Base-by-base conservation (phyloP, 2,113 vertebrate species). In the Pachypanchax playfairii region DNA sequence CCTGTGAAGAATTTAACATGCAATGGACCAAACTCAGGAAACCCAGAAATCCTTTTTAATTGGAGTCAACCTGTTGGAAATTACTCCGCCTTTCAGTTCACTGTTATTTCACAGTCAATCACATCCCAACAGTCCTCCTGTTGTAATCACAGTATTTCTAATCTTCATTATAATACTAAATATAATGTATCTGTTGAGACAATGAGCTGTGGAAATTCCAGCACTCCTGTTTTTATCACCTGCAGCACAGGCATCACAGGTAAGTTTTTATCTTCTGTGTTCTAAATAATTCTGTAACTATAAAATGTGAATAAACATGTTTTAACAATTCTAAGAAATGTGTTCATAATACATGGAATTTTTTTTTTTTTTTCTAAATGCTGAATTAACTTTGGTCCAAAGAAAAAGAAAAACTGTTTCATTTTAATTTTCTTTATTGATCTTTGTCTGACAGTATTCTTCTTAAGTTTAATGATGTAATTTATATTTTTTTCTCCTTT, bases 181-280 rank as follows among this genome's bases (percentile, higher is more conserved):
- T 98, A 97, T 63, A 56, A 0, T 0, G 46, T 97, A 58, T 73
- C 0, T 22, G 28, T 97, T 17, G 8, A 17, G 52, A 94, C 94
- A 2, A 2, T 53, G 61, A 92, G 93, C 73, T 92, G 82, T 76
- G 79, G 53, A 17, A 9, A 3, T 41, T 22, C 2, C 7, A 94
- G 94, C 25, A 2, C 0, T 1, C 14, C 89, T 1, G 0, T 41
- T 4, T 17, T 0, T 17, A 0, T 0, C 0, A 0, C 0, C 0
- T 95, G 94, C 57, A 5, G 0, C 2, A 96, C 95, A 0, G 88
- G 93, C 65, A 92, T 95, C 75, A 92, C 93, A 75, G 71, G 96
- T 97, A 91, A 70, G 92, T 57, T 21, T 29, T 39, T 3, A n/a
- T 35, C 14, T 7, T 35, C 33, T 26, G 0, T 22, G 4, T 15